phyloP scores from a whole-genome alignment of 2,113 vertebrate genomes.

The Upupa epops region DNA sequence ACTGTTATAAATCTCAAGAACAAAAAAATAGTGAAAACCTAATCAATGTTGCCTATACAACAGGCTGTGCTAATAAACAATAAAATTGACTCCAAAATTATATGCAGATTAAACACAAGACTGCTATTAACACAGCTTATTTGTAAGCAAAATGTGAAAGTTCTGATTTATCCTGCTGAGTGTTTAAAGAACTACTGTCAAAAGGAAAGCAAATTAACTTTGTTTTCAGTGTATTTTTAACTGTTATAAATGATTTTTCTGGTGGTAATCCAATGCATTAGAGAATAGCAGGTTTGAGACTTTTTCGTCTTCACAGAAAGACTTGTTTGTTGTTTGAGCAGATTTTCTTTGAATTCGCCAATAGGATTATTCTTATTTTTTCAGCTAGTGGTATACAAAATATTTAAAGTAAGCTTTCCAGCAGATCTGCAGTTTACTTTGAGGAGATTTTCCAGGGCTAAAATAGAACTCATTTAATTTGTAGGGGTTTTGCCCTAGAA shows the following conservation, averaged over 20 bases:
- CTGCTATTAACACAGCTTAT: conserved; percentile 22
- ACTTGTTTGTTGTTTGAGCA: neutral
- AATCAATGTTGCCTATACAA: neutral
- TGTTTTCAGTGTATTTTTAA: conserved; percentile 31
- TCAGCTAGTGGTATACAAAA: neutral
- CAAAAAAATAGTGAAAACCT: neutral
- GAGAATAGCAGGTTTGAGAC: conserved; percentile 17
- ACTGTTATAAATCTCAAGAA: neutral
- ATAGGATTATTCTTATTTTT: conserved; percentile 33
- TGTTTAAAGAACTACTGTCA: conserved; percentile 18
- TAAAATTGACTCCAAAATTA: conserved; percentile 32
- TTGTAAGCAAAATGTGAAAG: conserved; percentile 55
- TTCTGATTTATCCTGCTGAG: conserved; percentile 37
- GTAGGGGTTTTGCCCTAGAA: neutral
- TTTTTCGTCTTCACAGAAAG: neutral
- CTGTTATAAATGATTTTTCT: conserved; percentile 44
- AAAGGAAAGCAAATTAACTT: conserved; percentile 42
- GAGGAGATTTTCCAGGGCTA: conserved; percentile 12
- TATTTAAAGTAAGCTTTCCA: neutral
- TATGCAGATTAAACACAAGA: conserved; percentile 29
- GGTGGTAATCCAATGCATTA: conserved; percentile 23
- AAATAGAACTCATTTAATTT: neutral
- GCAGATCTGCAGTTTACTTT: neutral
- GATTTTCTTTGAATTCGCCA: conserved; percentile 28
- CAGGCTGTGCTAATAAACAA: neutral